phyloP scores from a whole-genome alignment of 2,113 vertebrate species.

The Craseonycteris thonglongyai region DNA sequence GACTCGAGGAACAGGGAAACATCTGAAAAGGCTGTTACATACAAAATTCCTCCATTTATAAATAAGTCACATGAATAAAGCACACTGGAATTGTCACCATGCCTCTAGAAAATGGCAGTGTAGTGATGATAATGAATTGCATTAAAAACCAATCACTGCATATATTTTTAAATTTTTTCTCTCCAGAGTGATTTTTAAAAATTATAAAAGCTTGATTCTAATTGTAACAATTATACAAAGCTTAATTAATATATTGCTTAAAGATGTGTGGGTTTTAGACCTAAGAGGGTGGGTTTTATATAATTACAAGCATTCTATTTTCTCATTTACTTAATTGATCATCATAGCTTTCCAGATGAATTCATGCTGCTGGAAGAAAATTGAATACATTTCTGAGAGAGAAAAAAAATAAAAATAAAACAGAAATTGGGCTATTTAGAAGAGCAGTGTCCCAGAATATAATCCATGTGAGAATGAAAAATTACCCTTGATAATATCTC shows the following conservation, averaged over 20 bases:
- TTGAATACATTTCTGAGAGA: conserved; percentile 34
- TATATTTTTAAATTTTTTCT: conserved; percentile 57
- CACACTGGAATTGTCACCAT: background rate
- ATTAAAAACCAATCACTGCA: conserved; percentile 56
- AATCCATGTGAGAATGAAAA: conserved; percentile 40
- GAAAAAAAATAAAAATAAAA: background rate
- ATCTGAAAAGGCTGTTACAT: background rate
- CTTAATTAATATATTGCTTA: conserved; percentile 82
- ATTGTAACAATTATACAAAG: conserved; percentile 75
- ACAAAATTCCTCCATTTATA: background rate
- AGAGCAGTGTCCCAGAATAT: conserved; percentile 23
- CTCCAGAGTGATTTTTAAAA: conserved; percentile 57
- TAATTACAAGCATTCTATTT: conserved; percentile 82
- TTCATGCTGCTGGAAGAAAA: conserved; percentile 68
- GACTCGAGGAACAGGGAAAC: background rate
- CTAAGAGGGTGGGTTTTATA: conserved; percentile 71
- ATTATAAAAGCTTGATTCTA: conserved; percentile 68
- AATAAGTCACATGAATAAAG: background rate
- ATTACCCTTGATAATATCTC: conserved; percentile 44
- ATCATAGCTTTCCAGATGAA: conserved; percentile 75
- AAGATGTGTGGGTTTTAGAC: conserved; percentile 76
- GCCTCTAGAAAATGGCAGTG: background rate
- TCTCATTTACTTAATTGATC: conserved; percentile 83
- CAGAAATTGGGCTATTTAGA: conserved; percentile 46
- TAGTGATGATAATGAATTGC: background rate